These are phyloP conservation scores for Coracias cyanogaster DNA, from an alignment of 2,797 vertebrate species.

Conservation along the genomic window DNA sequence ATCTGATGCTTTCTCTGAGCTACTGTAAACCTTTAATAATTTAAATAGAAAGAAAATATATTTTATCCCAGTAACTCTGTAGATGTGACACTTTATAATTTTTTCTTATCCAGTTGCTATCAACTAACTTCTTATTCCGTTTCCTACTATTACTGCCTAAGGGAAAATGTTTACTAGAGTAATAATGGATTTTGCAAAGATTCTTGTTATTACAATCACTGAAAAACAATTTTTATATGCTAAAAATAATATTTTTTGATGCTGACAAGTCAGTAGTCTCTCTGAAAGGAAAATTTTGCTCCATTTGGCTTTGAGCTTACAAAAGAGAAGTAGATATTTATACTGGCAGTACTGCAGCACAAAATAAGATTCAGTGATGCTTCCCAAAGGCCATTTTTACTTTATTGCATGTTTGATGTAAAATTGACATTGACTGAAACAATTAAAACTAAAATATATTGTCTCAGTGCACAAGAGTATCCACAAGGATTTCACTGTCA, in stretches of 20 bases:
- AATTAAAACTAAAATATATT: constrained; percentile 60
- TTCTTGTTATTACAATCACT: constrained; percentile 6
- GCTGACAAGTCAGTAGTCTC: constrained; percentile 26
- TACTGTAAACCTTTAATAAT: background rate
- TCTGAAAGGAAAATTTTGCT: constrained; percentile 30
- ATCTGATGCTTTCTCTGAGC: background rate
- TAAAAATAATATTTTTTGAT: constrained; percentile 53
- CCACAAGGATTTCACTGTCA: background rate
- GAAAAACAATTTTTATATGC: constrained; percentile 17
- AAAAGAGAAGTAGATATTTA: constrained; percentile 40
- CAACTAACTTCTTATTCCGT: constrained; percentile 17
- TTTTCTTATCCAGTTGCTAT: constrained; percentile 29
- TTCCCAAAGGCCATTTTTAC: constrained; percentile 44
- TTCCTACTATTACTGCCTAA: constrained; percentile 5
- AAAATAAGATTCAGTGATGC: constrained; percentile 23
- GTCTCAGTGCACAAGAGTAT: background rate
- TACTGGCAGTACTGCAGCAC: constrained; percentile 3
- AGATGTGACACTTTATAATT: background rate
- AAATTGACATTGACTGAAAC: constrained; percentile 51
- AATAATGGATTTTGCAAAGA: constrained; percentile 33
- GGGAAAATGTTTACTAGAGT: constrained; percentile 10
- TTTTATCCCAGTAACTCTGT: background rate
- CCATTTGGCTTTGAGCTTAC: constrained; percentile 27
- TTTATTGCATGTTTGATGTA: constrained; percentile 22
- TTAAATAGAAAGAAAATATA: constrained; percentile 1